Conservation (phyloP, 2,797 vertebrate species). For the Paramormyrops hopkinsi region DNA sequence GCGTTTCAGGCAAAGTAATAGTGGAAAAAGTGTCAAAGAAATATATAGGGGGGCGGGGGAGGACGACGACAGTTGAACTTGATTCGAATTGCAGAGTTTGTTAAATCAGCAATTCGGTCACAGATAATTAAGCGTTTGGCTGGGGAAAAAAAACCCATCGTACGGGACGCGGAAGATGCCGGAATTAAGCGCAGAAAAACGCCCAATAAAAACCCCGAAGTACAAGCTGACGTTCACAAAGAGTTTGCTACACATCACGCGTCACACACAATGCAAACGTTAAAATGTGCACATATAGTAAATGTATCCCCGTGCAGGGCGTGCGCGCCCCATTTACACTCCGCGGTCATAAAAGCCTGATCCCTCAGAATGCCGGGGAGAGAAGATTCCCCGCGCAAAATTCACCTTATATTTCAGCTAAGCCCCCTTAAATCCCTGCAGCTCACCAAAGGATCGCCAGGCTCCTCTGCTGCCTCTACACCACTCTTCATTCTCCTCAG, state of each 20-base stretch:
- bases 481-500: neutral
- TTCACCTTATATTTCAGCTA: constrained; percentile 11
- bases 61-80: neutral
- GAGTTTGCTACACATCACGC: neutral
- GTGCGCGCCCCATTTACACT: neutral
- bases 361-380: neutral
- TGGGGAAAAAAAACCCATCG: neutral
- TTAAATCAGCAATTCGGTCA: neutral
- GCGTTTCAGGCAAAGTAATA: neutral
- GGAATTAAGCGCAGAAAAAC: neutral
- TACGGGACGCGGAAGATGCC: neutral
- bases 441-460: neutral
- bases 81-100: neutral
- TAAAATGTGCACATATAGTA: neutral
- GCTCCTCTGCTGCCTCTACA: neutral
- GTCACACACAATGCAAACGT: neutral
- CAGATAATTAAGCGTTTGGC: neutral
- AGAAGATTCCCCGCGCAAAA: neutral
- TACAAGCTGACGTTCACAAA: neutral
- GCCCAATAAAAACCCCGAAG: neutral
- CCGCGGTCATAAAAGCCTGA: neutral
- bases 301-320: neutral
- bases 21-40: neutral
- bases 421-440: neutral
- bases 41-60: neutral